Evolutionary conservation across 2,113 vertebrate genomes (phyloP).

Genomic region (Triplophysa dalaica): DNA sequence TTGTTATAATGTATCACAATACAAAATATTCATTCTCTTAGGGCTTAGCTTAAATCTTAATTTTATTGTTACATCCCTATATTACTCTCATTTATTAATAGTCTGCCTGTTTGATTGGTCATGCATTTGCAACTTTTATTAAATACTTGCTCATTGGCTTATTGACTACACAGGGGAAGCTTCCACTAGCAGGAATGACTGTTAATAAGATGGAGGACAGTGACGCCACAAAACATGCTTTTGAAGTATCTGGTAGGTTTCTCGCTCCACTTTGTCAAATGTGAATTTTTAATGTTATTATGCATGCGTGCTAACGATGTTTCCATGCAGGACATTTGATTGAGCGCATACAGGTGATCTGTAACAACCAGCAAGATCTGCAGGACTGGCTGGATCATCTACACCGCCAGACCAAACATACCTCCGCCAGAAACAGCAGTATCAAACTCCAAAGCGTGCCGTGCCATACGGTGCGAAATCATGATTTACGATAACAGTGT

Average conservation of each 20-base stretch:
- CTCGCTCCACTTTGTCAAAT: not conserved
- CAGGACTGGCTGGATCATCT: constrained; percentile 96
- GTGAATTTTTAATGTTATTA: not conserved
- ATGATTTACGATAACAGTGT: not conserved
- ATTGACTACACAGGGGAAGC: constrained; percentile 76
- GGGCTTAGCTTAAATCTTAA: too few relatives aligned
- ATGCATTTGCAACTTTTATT: not conserved
- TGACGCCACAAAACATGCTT: constrained; percentile 86
- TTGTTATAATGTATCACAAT: too few relatives aligned
- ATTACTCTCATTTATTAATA: not conserved
- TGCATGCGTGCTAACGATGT: not conserved
- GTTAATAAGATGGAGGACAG: constrained; percentile 90
- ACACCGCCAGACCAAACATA: constrained; percentile 84
- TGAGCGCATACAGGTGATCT: constrained; percentile 89
- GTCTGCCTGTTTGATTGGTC: not conserved
- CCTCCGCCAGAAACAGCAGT: constrained; percentile 71
- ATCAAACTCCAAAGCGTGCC: constrained; percentile 84
- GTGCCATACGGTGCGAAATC: constrained; percentile 85
- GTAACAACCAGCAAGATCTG: constrained; percentile 85
- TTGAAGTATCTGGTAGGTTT: constrained; percentile 91
- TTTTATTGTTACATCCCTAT: not conserved
- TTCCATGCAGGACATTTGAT: constrained; percentile 81
- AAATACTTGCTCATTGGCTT: not conserved
- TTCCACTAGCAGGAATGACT: constrained; percentile 88
- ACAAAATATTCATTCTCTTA: too few relatives aligned